phyloP scores from a whole-genome alignment of 1,140 invertebrate genomes.

The Anastatus disparis region DNA sequence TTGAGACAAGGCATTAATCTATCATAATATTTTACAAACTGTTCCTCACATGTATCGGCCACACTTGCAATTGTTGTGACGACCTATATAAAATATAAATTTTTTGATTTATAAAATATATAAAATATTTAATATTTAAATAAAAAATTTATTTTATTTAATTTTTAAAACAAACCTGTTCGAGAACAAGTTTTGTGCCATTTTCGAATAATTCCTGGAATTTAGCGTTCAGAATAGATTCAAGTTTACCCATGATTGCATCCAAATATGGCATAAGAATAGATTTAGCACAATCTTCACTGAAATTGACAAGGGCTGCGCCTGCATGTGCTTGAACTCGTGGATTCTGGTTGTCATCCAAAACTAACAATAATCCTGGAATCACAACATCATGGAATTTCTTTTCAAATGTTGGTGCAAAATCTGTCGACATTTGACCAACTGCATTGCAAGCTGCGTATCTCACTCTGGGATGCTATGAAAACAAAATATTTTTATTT shows the following conservation, averaged over 20 bases:
- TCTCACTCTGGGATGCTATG: slow-evolving; percentile 88
- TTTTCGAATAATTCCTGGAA: slow-evolving; percentile 94
- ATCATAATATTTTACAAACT: slow-evolving; percentile 88
- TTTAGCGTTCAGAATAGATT: slow-evolving; percentile 90
- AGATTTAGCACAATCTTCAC: slow-evolving; percentile 96
- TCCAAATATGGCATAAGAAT: slow-evolving; percentile 92
- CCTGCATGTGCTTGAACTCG: slow-evolving; percentile 93
- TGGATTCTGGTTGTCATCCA: slow-evolving; percentile 92
- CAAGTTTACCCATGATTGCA: slow-evolving; percentile 90
- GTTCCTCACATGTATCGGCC: slow-evolving; percentile 97
- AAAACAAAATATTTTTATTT: slow-evolving; percentile 41
- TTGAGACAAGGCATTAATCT: slow-evolving; percentile 96
- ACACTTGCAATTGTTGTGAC: slow-evolving; percentile 99
- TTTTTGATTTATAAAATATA: not conserved
- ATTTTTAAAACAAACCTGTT: slow-evolving; percentile 76
- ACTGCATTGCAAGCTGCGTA: slow-evolving; percentile 99
- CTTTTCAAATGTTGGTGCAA: slow-evolving; percentile 96
- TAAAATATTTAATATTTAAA: not conserved
- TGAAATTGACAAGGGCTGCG: slow-evolving; percentile 98
- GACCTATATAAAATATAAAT: slow-evolving; percentile 53
- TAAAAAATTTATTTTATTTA: not conserved
- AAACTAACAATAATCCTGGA: slow-evolving; percentile 87
- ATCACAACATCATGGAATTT: slow-evolving; percentile 97
- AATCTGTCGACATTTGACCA: slow-evolving; percentile 99
- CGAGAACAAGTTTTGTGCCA: slow-evolving; percentile 95